A percentile compares a stretch with the other conserved stretches of the same genome.
Conservation (phyloP, 2,113 vertebrate genomes). For the Ictalurus punctatus region DNA sequence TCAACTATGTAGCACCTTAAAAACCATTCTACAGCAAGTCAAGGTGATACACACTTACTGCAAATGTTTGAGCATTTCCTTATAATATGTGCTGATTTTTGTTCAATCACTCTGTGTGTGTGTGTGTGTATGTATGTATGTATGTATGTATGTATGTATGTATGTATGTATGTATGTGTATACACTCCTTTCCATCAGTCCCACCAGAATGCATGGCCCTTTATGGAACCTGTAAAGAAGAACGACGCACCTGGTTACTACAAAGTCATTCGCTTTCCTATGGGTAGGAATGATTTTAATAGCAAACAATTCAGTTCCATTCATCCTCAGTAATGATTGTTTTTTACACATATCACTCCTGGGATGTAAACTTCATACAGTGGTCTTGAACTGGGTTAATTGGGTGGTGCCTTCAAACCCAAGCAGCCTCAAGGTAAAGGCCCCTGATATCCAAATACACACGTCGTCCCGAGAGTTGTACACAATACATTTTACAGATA, state of each 20-base stretch:
- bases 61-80: not conserved
- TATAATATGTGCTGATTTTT: not conserved
- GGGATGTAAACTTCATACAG: not conserved
- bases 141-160: not conserved
- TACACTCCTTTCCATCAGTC: slow-evolving; percentile 77
- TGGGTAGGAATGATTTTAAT: slow-evolving; percentile 79
- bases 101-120: not conserved
- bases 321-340: not conserved
- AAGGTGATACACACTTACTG: slow-evolving; percentile 77
- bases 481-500: not conserved
- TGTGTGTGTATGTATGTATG: too few relatives aligned
- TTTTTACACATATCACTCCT: not conserved
- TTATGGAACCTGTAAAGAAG: slow-evolving; percentile 99
- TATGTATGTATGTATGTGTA: not conserved
- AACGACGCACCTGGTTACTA: slow-evolving; percentile 98
- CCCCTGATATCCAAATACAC: too few relatives aligned
- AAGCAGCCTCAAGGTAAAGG: not conserved
- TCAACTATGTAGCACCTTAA: slow-evolving; percentile 90
- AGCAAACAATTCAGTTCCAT: not conserved
- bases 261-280: slow-evolving; percentile 99
- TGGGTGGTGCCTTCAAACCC: not conserved
- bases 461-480: not conserved
- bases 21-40: slow-evolving; percentile 94
- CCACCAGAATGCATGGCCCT: slow-evolving; percentile 98
- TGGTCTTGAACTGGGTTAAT: not conserved